Conservation (phyloP, 2,113 vertebrate species). For the Podocnemis expansa region DNA sequence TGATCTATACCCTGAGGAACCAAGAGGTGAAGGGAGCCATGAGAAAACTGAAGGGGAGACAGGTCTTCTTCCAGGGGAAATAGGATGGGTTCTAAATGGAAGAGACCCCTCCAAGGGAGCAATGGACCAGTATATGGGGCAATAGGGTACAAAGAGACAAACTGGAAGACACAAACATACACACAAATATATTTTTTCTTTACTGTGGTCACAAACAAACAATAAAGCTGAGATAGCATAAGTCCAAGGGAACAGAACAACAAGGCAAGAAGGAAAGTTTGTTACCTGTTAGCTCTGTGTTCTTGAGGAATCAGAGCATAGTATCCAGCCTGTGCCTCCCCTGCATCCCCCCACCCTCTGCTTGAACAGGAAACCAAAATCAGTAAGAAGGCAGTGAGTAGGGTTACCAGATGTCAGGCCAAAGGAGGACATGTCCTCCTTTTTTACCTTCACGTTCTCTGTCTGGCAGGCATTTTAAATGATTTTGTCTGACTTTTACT, state of each 20-base stretch:
- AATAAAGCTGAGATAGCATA: background rate
- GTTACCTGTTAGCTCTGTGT: too few species aligned
- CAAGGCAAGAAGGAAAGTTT: background rate
- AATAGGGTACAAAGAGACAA: background rate
- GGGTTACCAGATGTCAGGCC: too few species aligned
- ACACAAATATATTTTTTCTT: background rate
- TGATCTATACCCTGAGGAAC: conserved; percentile 73
- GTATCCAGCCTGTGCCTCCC: too few species aligned
- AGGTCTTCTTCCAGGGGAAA: background rate
- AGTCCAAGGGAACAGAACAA: background rate
- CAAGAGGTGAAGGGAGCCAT: conserved; percentile 68
- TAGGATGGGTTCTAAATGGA: background rate
- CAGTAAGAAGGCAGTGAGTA: too few species aligned
- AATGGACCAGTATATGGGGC: background rate
- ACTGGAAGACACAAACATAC: background rate
- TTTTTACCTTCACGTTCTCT: too few species aligned
- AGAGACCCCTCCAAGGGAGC: background rate
- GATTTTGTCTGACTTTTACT: too few species aligned
- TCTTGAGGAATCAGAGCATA: too few species aligned
- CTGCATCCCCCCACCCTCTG: too few species aligned
- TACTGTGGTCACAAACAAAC: background rate
- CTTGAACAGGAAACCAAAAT: too few species aligned
- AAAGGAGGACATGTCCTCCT: too few species aligned
- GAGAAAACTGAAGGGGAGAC: conserved; percentile 46
- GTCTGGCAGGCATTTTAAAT: too few species aligned